These are phyloP conservation scores for Erethizon dorsatum DNA, from an alignment of 2,797 vertebrate species.

Conservation along the genomic window DNA sequence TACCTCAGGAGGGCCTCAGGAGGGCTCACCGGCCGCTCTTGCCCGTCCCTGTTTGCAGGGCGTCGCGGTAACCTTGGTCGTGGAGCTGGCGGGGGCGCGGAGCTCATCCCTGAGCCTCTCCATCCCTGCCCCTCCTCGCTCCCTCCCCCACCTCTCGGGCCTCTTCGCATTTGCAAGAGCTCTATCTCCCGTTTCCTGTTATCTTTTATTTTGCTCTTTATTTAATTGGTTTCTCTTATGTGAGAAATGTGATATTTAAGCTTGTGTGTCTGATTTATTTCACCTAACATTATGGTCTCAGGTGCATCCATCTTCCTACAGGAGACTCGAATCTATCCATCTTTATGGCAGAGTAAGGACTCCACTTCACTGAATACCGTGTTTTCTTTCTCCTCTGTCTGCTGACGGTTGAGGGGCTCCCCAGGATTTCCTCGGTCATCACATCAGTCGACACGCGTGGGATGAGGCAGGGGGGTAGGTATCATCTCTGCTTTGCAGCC, in stretches of 20 bases:
- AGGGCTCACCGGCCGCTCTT: too few species aligned
- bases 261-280: neutral
- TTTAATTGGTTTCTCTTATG: neutral
- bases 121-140: neutral
- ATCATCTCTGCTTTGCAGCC: neutral
- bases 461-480: neutral
- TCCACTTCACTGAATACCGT: accelerated
- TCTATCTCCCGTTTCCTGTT: neutral
- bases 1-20: too few species aligned
- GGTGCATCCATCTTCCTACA: neutral
- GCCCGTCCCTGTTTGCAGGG: neutral
- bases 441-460: neutral
- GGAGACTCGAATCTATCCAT: neutral
- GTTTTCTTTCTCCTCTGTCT: neutral
- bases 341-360: neutral
- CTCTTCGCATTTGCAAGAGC: neutral
- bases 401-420: neutral
- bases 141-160: neutral
- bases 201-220: neutral
- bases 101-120: accelerated
- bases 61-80: neutral
- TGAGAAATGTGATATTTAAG: neutral
- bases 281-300: neutral
- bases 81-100: too few species aligned
- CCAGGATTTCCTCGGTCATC: neutral